Conservation (phyloP, 2,797 vertebrate genomes). For the Gorsachius magnificus region DNA sequence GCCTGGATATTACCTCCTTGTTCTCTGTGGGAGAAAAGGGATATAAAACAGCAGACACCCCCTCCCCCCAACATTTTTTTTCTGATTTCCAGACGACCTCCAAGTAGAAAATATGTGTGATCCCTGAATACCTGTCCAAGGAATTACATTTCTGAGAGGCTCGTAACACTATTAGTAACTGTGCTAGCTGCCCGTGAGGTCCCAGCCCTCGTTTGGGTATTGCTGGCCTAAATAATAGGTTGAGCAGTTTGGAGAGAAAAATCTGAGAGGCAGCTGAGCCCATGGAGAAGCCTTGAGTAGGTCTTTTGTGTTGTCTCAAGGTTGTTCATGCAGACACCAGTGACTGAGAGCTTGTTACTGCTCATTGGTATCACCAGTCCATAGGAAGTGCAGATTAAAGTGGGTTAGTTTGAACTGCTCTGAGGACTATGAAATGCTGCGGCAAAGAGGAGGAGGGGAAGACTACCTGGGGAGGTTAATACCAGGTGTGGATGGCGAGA, state of each 20-base stretch:
- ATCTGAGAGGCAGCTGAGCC: background rate
- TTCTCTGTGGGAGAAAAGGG: conserved; percentile 22
- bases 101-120: conserved; percentile 30
- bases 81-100: conserved; percentile 10
- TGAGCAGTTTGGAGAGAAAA: background rate
- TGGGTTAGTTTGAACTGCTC: background rate
- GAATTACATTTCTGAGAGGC: background rate
- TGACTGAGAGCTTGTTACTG: background rate
- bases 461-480: background rate
- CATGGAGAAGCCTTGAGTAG: background rate
- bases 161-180: conserved; percentile 11
- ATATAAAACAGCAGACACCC: conserved; percentile 11
- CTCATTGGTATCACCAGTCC: background rate
- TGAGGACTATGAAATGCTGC: background rate
- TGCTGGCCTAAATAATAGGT: background rate
- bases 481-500: background rate
- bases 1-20: conserved; percentile 31
- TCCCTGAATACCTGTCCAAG: background rate
- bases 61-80: background rate
- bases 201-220: background rate
- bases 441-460: background rate
- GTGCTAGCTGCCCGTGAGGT: fast-evolving
- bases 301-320: background rate
- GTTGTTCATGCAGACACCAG: background rate
- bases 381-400: background rate